These are phyloP conservation scores for Eurypyga helias DNA, from an alignment of 2,113 vertebrate genomes.

Conservation along the genomic window DNA sequence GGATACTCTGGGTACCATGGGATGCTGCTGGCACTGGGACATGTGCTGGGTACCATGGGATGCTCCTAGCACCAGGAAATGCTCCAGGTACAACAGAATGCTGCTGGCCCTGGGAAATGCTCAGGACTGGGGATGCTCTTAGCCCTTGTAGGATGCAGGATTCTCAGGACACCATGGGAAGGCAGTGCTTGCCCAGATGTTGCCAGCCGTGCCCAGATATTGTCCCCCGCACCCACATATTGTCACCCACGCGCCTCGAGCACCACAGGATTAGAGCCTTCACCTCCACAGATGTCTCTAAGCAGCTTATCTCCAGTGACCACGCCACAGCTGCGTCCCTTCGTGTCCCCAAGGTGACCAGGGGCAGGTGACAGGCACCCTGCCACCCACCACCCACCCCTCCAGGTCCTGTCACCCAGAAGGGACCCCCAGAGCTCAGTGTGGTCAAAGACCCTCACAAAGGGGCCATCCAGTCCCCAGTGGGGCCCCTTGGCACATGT, in stretches of 20 bases:
- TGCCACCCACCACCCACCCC: background rate
- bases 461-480: fast-evolving
- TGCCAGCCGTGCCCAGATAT: background rate
- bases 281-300: background rate
- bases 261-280: background rate
- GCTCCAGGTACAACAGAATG: background rate
- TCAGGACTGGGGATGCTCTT: background rate
- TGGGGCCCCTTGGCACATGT: fast-evolving
- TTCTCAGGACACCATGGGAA: background rate
- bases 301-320: conserved; percentile 30
- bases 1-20: too few relatives aligned
- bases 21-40: too few relatives aligned
- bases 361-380: background rate
- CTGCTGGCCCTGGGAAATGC: background rate
- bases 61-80: background rate
- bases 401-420: background rate
- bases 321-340: background rate
- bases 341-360: background rate
- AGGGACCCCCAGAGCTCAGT: fast-evolving
- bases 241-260: background rate
- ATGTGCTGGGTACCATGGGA: background rate
- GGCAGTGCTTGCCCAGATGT: background rate
- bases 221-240: background rate
- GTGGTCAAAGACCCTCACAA: background rate
- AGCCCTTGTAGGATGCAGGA: background rate